Evolutionary conservation across 2,113 vertebrate genomes (phyloP).

Genomic region (Coregonus clupeaformis): DNA sequence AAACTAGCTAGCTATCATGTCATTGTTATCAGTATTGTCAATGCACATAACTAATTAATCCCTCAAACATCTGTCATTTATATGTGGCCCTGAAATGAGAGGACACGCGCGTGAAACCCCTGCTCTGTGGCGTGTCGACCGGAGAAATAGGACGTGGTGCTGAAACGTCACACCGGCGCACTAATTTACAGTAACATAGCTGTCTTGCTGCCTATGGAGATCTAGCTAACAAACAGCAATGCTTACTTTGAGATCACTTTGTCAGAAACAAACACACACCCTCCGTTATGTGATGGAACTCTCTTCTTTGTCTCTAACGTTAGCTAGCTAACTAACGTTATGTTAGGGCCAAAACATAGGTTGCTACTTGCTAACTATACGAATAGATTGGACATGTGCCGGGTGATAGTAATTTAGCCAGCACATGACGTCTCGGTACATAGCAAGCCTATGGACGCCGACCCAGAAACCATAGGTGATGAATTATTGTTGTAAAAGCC

Average conservation of each 20-base stretch:
- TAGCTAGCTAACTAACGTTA: not conserved
- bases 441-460: too few species aligned
- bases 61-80: not conserved
- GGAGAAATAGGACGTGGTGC: slow-evolving; percentile 7
- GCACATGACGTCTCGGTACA: too few species aligned
- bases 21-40: not conserved
- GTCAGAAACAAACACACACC: too few species aligned
- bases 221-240: too few species aligned
- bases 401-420: too few species aligned
- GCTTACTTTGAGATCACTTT: too few species aligned
- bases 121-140: not conserved
- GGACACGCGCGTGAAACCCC: too few species aligned
- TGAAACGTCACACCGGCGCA: not conserved
- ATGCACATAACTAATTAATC: not conserved
- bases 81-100: slow-evolving; percentile 7
- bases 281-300: not conserved
- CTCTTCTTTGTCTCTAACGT: not conserved
- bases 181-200: not conserved
- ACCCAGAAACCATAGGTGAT: too few species aligned
- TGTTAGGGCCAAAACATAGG: not conserved
- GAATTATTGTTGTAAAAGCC: too few species aligned
- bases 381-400: too few species aligned
- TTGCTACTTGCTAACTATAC: not conserved
- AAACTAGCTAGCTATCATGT: not conserved
- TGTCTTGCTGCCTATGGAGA: too few species aligned